phyloP scores from a whole-genome alignment of 2,888 invertebrate genomes.

The Crepidodera aurea region DNA sequence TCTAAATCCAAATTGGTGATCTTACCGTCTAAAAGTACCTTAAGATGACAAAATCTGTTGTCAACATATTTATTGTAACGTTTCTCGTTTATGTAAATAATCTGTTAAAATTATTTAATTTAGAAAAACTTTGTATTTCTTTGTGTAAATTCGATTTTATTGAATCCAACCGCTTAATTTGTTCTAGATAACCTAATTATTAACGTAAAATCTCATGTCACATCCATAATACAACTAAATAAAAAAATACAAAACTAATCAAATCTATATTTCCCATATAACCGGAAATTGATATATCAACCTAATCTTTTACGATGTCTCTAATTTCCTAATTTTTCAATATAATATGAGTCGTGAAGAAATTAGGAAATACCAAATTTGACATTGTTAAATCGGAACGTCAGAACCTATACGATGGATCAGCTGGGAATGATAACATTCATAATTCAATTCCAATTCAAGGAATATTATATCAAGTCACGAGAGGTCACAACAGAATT shows the following conservation, averaged over 20 bases:
- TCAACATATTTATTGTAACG: no score
- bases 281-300: not conserved
- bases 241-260: not conserved
- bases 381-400: slow-evolving; percentile 6
- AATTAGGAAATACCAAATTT: slow-evolving; percentile 6
- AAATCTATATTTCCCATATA: not conserved
- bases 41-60: no score
- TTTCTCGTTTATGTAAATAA: no score
- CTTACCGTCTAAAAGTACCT: no score
- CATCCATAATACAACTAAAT: no score
- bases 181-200: no score
- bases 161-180: no score
- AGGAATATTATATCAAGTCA: slow-evolving; percentile 27
- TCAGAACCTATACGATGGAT: slow-evolving; percentile 5
- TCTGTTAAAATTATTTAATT: no score
- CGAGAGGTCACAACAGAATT: slow-evolving; percentile 27
- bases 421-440: slow-evolving; percentile 23
- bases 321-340: not conserved
- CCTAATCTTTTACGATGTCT: not conserved
- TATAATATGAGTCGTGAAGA: not conserved
- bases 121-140: no score
- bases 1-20: no score
- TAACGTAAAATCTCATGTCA: no score
- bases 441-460: slow-evolving; percentile 25
- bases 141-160: no score